A percentile compares a stretch with the other conserved stretches of the same genome.
Conservation (phyloP, 2,797 vertebrate species). For the Sarcophilus harrisii region DNA sequence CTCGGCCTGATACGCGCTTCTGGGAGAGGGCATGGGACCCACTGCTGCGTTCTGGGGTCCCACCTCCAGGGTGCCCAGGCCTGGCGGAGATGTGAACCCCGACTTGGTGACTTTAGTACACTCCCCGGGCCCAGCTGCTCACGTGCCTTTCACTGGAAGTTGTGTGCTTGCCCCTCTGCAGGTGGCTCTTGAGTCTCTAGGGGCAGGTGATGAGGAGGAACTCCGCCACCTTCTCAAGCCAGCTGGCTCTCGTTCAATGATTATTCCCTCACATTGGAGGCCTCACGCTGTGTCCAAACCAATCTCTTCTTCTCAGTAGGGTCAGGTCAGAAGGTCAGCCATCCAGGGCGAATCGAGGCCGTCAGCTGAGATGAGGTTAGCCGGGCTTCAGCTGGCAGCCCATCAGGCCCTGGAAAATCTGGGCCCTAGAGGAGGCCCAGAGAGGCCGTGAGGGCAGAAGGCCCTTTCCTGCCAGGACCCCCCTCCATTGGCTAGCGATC, state of each 20-base stretch:
- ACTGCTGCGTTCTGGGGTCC: background rate
- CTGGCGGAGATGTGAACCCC: background rate
- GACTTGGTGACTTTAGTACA: background rate
- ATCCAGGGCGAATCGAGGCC: conserved; percentile 72
- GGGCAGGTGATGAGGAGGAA: conserved; percentile 75
- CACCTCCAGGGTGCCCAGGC: background rate
- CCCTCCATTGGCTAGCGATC: background rate
- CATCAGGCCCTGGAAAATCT: conserved; percentile 73
- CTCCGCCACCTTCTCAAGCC: conserved; percentile 10
- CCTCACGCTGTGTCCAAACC: conserved; percentile 57
- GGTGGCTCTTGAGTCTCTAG: conserved; percentile 64
- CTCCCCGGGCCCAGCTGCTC: background rate
- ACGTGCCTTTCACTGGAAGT: conserved; percentile 76
- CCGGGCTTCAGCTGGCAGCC: conserved; percentile 70
- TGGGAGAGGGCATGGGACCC: background rate
- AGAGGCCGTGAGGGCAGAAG: background rate
- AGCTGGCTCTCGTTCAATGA: conserved; percentile 1
- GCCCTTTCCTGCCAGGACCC: background rate
- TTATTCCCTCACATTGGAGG: background rate
- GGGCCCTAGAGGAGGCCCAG: conserved; percentile 38
- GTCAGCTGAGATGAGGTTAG: conserved; percentile 55
- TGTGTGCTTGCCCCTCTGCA: conserved; percentile 60
- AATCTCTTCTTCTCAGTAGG: conserved; percentile 45
- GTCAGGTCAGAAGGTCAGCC: conserved; percentile 72
- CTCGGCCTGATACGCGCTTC: no score